A percentile compares a stretch with the other conserved stretches of the same genome.
These are phyloP conservation scores for Amphimallon solstitiale DNA, from an alignment of 2,888 invertebrate species.

Conservation along the genomic window DNA sequence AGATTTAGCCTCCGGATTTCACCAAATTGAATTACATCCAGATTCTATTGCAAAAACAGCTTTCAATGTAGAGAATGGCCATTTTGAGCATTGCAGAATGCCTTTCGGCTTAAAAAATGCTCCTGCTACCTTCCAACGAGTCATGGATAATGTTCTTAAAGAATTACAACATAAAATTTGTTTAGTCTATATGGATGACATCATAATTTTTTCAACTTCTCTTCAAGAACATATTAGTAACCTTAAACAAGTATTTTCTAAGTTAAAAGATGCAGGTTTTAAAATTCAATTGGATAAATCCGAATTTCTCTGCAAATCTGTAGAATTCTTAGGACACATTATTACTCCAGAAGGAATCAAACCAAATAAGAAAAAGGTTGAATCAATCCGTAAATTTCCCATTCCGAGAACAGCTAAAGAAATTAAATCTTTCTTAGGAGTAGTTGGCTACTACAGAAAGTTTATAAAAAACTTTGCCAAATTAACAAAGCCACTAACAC, in stretches of 20 bases:
- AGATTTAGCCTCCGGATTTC: slow-evolving; percentile 53
- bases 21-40: slow-evolving; percentile 52
- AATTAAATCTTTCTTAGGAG: slow-evolving; percentile 39
- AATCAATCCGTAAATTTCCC: slow-evolving; percentile 34
- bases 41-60: slow-evolving; percentile 51
- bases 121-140: slow-evolving; percentile 47
- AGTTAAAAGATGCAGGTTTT: slow-evolving; percentile 40
- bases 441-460: slow-evolving; percentile 38
- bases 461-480: slow-evolving; percentile 40
- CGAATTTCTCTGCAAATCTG: slow-evolving; percentile 29
- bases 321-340: slow-evolving; percentile 31
- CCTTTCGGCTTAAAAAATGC: slow-evolving; percentile 51
- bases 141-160: slow-evolving; percentile 45
- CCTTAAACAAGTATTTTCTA: slow-evolving; percentile 41
- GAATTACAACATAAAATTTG: slow-evolving; percentile 40
- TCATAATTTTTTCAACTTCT: slow-evolving; percentile 42
- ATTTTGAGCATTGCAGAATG: slow-evolving; percentile 48
- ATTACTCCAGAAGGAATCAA: slow-evolving; percentile 44
- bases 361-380: slow-evolving; percentile 40
- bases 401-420: slow-evolving; percentile 40
- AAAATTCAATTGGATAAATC: slow-evolving; percentile 44
- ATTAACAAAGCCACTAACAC: slow-evolving; percentile 38
- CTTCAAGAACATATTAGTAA: slow-evolving; percentile 42
- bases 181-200: slow-evolving; percentile 47
- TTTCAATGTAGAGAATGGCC: slow-evolving; percentile 48